Conservation (phyloP, 2,797 vertebrate species). For the Sarcoramphus papa region DNA sequence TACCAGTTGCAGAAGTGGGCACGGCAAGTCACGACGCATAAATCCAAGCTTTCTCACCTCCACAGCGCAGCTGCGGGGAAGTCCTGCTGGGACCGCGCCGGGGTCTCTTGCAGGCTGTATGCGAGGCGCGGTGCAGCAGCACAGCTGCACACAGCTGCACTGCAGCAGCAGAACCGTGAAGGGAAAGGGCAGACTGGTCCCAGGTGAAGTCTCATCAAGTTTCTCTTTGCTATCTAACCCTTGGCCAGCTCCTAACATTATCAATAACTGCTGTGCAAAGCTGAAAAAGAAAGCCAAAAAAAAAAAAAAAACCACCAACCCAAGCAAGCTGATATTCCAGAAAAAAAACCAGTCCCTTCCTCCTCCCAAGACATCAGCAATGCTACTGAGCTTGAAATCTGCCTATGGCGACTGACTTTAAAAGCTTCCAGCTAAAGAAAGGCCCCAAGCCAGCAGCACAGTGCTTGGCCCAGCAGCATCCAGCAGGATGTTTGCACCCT, state of each 20-base stretch:
- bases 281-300: neutral
- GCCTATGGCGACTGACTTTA: neutral
- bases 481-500: neutral
- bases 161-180: neutral
- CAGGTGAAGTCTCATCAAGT: neutral
- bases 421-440: neutral
- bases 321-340: neutral
- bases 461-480: neutral
- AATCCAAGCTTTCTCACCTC: neutral
- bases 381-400: neutral
- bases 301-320: neutral
- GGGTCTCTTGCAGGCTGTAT: neutral
- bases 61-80: fast-evolving
- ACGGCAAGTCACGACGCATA: neutral
- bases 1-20: neutral
- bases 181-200: neutral
- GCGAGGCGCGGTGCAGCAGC: fast-evolving
- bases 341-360: neutral
- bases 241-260: neutral
- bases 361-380: neutral
- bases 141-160: neutral
- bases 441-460: neutral
- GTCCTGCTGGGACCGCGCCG: fast-evolving
- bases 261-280: neutral
- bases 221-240: neutral